Percentiles rank a stretch among this genome's conserved stretches.
These are phyloP conservation scores for Tenualosa thibaudeaui DNA, from an alignment of 2,797 vertebrate genomes.

Conservation along the genomic window DNA sequence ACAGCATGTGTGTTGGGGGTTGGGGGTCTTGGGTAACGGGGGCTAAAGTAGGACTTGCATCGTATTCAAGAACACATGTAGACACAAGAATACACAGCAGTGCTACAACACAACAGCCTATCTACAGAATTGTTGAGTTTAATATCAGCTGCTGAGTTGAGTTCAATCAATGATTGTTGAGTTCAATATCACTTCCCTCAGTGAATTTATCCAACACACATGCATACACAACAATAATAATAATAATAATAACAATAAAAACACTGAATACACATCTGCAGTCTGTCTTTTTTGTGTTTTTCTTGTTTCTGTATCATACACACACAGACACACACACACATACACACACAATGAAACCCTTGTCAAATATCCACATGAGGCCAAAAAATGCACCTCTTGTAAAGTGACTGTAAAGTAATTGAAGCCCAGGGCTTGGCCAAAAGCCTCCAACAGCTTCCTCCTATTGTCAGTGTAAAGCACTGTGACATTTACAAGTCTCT, in stretches of 20 bases:
- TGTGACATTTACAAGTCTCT: constrained; percentile 34
- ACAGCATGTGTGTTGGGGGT: constrained; percentile 17
- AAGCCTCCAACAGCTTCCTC: not conserved
- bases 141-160: too few species aligned
- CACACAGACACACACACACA: constrained; percentile 22
- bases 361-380: not conserved
- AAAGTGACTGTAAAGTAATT: constrained; percentile 26
- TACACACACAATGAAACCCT: constrained; percentile 34
- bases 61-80: not conserved
- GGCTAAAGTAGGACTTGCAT: not conserved
- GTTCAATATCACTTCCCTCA: not conserved
- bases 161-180: not conserved
- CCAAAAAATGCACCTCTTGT: not conserved
- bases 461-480: not conserved
- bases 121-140: not conserved
- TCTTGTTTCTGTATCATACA: not conserved
- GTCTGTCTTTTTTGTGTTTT: not conserved
- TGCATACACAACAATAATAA: too few species aligned
- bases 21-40: too few species aligned
- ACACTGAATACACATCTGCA: too few species aligned
- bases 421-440: not conserved
- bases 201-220: not conserved
- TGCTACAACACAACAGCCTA: not conserved
- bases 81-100: not conserved
- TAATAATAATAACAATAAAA: too few species aligned